These are phyloP conservation scores for Cephus pulcher DNA, from an alignment of 2,888 invertebrate genomes.

Conservation along the genomic window DNA sequence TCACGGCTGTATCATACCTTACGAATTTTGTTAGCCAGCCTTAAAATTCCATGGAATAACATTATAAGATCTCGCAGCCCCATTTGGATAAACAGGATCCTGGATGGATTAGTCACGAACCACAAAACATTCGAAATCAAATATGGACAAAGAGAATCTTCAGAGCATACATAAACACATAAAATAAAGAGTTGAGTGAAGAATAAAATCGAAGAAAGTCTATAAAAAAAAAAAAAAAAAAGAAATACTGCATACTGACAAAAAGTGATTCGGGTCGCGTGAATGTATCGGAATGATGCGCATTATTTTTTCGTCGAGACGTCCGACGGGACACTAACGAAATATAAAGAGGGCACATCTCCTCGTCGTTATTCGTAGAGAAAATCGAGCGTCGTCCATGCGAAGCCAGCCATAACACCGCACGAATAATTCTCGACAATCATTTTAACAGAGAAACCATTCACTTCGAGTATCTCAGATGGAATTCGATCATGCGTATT, in stretches of 20 bases:
- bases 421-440: neutral
- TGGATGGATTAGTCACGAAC: neutral
- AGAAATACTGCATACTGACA: neutral
- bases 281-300: neutral
- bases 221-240: neutral
- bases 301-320: neutral
- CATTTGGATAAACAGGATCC: neutral
- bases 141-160: neutral
- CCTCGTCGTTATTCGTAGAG: constrained; percentile 30
- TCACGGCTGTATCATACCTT: neutral
- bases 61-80: neutral
- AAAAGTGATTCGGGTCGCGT: neutral
- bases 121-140: neutral
- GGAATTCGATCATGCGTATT: neutral
- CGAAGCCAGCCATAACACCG: constrained; percentile 44
- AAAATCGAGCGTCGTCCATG: constrained; percentile 49
- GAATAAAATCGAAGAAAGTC: neutral
- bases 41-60: neutral
- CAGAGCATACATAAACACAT: neutral
- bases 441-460: neutral
- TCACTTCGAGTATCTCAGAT: neutral
- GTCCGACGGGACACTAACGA: neutral
- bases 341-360: neutral
- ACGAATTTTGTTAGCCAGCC: neutral
- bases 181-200: neutral